A percentile compares a stretch with the other conserved stretches of the same genome.
These are phyloP conservation scores for Porites evermanni DNA, from an alignment of 92 coral and sea anemone genomes.

Conservation along the genomic window DNA sequence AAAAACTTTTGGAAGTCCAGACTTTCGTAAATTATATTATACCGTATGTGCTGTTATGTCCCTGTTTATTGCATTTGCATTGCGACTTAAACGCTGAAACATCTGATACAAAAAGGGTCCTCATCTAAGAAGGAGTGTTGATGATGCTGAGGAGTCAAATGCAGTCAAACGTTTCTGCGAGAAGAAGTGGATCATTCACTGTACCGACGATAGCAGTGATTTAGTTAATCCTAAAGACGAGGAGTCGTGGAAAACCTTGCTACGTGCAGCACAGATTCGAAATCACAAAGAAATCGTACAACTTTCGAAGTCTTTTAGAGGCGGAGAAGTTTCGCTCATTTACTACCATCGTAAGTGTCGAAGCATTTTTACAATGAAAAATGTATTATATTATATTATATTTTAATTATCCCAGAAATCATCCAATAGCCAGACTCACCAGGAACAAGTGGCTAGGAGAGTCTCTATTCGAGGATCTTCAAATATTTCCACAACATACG, in stretches of 20 bases:
- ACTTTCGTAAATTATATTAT: too few species aligned
- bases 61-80: not conserved
- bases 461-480: slow-evolving; percentile 57
- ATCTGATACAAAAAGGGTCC: too few species aligned
- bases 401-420: slow-evolving; percentile 33
- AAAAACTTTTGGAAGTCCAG: too few species aligned
- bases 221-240: slow-evolving; percentile 45
- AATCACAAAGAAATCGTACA: slow-evolving; percentile 50
- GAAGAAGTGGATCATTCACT: too few species aligned
- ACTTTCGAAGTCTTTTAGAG: slow-evolving; percentile 29
- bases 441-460: slow-evolving; percentile 22
- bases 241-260: slow-evolving; percentile 65
- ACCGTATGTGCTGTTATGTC: too few species aligned
- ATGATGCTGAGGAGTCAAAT: slow-evolving; percentile 22
- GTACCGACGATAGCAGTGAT: slow-evolving; percentile 45
- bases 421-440: slow-evolving; percentile 22
- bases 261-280: slow-evolving; percentile 63
- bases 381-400: slow-evolving; percentile 58
- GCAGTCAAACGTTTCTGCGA: not conserved
- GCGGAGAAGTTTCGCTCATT: slow-evolving; percentile 43
- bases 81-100: too few species aligned
- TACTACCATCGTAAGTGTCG: slow-evolving; percentile 67
- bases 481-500: slow-evolving; percentile 47
- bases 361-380: slow-evolving; percentile 69
- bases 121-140: not conserved